Percentiles rank a stretch among this genome's conserved stretches.
phyloP scores from a whole-genome alignment of 1,140 invertebrate genomes.

The Phymorhynchus buccinoides region DNA sequence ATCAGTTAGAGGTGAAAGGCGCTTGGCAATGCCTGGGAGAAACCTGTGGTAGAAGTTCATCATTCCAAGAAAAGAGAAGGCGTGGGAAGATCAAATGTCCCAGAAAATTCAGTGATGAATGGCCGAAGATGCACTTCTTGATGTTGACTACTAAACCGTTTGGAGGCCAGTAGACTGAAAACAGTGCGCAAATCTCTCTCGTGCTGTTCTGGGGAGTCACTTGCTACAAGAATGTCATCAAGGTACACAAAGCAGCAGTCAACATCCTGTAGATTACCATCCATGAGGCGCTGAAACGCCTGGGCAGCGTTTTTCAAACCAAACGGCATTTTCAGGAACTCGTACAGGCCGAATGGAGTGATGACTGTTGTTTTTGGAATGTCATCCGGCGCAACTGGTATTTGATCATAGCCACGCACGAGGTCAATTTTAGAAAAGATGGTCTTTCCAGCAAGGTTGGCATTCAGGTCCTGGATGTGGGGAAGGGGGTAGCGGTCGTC shows the following conservation, averaged over 20 bases:
- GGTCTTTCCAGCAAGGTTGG: constrained; percentile 38
- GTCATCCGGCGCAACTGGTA: constrained; percentile 36
- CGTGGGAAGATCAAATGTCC: not conserved
- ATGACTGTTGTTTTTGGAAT: constrained; percentile 49
- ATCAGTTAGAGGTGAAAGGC: not conserved
- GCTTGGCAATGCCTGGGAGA: not conserved
- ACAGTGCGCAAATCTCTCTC: not conserved
- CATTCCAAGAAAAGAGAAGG: constrained; percentile 1
- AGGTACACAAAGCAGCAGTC: constrained; percentile 24
- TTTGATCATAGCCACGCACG: constrained; percentile 43
- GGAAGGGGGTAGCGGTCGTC: constrained; percentile 60
- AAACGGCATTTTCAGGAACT: constrained; percentile 46
- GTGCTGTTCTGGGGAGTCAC: not conserved
- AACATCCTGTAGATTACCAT: constrained; percentile 13
- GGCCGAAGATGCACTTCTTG: constrained; percentile 2
- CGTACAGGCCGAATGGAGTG: constrained; percentile 50
- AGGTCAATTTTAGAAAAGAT: constrained; percentile 47
- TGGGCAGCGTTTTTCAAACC: constrained; percentile 34
- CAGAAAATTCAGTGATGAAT: not conserved
- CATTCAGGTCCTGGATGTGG: constrained; percentile 51
- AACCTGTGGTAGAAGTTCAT: constrained; percentile 32
- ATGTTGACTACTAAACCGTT: constrained; percentile 20
- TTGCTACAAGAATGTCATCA: not conserved
- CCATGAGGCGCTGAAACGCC: no score
- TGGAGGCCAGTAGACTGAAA: not conserved